Percentiles rank a stretch among this genome's conserved stretches.
Conservation (phyloP, 2,113 vertebrate genomes). For the Scophthalmus maximus region DNA sequence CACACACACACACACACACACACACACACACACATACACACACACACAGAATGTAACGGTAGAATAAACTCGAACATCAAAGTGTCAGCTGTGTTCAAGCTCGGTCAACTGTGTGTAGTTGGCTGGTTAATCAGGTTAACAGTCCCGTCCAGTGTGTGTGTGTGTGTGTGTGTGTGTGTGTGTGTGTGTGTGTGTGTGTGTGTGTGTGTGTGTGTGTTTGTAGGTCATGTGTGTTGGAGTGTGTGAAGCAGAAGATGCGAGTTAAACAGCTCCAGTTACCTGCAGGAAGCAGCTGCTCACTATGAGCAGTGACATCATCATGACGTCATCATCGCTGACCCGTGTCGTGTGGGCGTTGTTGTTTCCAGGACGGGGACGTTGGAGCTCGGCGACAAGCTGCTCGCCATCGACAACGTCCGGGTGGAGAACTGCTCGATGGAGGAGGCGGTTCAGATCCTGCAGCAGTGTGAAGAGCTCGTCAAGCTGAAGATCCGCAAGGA, state of each 20-base stretch:
- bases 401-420: conserved; percentile 96
- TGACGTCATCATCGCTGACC: not conserved
- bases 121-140: conserved; percentile 41
- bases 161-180: conserved; percentile 13
- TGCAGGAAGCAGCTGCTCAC: conserved; percentile 8
- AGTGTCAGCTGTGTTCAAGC: conserved; percentile 33
- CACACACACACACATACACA: not conserved
- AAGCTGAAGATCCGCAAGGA: conserved; percentile 98
- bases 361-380: conserved; percentile 91
- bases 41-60: not conserved
- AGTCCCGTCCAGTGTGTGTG: conserved; percentile 11
- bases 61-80: not conserved
- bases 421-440: conserved; percentile 99
- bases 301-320: not conserved
- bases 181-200: conserved; percentile 10
- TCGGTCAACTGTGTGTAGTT: conserved; percentile 8
- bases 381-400: conserved; percentile 95
- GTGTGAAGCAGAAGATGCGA: conserved; percentile 44
- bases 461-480: conserved; percentile 96
- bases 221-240: conserved; percentile 45
- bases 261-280: conserved; percentile 9
- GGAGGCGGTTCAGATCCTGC: conserved; percentile 96
- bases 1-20: conserved; percentile 11
- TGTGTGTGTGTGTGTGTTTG: conserved; percentile 30
- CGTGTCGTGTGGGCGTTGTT: not conserved